Conservation (phyloP, 2,797 vertebrate genomes). For the Coregonus ussuriensis region DNA sequence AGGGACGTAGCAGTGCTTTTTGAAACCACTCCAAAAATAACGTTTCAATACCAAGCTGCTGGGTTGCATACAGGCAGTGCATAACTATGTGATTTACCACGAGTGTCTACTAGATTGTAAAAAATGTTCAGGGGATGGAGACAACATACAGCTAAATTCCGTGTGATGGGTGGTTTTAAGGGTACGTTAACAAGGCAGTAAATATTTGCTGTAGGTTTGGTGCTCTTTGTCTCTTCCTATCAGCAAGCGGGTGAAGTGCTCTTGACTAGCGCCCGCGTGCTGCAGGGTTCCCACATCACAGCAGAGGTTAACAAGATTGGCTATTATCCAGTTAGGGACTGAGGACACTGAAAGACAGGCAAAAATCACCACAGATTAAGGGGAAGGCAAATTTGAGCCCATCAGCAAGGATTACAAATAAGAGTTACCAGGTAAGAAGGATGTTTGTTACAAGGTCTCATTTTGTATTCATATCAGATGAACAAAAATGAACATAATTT, state of each 20-base stretch:
- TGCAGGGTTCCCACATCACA: conserved; percentile 66
- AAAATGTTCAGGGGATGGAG: conserved; percentile 54
- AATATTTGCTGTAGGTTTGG: conserved; percentile 69
- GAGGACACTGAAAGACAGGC: conserved; percentile 64
- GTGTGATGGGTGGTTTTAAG: conserved; percentile 28
- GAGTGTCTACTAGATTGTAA: conserved; percentile 62
- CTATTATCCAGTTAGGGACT: conserved; percentile 72
- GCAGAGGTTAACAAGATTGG: conserved; percentile 80
- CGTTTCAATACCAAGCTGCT: conserved; percentile 23
- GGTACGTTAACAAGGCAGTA: conserved; percentile 68
- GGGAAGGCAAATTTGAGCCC: conserved; percentile 57
- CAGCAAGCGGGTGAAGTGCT: conserved; percentile 55
- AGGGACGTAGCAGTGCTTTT: conserved; percentile 18
- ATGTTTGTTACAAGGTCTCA: conserved; percentile 60
- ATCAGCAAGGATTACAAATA: not conserved
- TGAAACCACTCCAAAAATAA: conserved; percentile 28
- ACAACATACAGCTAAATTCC: conserved; percentile 68
- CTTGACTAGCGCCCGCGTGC: conserved; percentile 37
- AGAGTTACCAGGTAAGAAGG: conserved; percentile 66
- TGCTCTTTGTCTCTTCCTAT: conserved; percentile 64
- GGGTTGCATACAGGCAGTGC: conserved; percentile 46
- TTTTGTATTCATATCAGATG: conserved; percentile 64
- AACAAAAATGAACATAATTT: too few species aligned
- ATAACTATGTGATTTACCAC: conserved; percentile 61
- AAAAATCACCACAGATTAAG: conserved; percentile 66